Evolutionary conservation across 1,140 invertebrate genomes (phyloP), one percentile per base, ranked within the genome.

Genomic region (Eupristina koningsbergeri): DNA sequence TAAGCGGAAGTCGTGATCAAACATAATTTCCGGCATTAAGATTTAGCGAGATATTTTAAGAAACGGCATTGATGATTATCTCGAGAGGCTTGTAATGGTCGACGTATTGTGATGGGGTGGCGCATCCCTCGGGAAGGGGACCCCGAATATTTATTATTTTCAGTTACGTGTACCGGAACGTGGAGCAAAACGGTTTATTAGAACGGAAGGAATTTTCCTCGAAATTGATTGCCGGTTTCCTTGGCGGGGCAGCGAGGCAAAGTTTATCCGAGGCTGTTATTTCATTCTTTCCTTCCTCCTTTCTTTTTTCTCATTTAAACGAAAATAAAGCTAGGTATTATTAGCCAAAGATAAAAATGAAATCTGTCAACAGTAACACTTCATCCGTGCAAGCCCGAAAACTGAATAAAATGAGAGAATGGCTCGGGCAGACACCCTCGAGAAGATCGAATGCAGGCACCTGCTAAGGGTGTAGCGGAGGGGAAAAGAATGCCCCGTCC

Each of bases 381-480:
- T 80, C n/a, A 47, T 76, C 36, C 61, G 61, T 15, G 9, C 5
- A 7, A 31, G 41, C 26, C n/a, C 22, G 39, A 64, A 41, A 47
- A 50, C 47, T 47, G 64, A 67, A 58, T 73, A 81, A 83, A 61
- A 39, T 11, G 13, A 58, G 34, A 69, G 75, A 83, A 83, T 75
- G 29, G 53, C 53, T 71, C 29, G 26, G 31, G 39, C 34, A 45
- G 75, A 83, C 81, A 83, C 81, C 81, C 81, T 83, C 74, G 74
- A 83, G 8, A 47, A 61, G 76, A 78, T 83, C 63, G 47, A 83
- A 83, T 79, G 77, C 26, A 86, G 81, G 87, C 90, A 91, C 90
- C 90, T 91, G 90, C 87, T 88, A 84, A 78, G 87, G 80, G 76
- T 79, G 75, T 87, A 84, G 77, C 81, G 86, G 84, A 85, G 85